Evolutionary conservation across 2,888 invertebrate genomes (phyloP), one percentile per base, ranked within the genome.

Genomic region (Pammene fasciana): DNA sequence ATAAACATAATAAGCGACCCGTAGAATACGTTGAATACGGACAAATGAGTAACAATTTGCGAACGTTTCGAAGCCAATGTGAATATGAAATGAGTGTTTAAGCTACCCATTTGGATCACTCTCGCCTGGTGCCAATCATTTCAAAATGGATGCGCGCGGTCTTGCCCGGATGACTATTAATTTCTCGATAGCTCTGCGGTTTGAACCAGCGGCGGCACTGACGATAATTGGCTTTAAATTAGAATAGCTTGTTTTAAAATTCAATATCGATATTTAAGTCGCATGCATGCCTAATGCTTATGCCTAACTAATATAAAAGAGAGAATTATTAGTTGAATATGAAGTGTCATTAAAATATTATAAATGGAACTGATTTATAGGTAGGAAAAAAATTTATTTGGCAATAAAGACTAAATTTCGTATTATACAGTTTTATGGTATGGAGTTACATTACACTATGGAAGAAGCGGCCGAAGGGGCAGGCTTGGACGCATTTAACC

Each of bases 81-180:
- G 89, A 91, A 91, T 90, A 89, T 88, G 83, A 87, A 89, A 90
- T 90, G 89, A 90, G 86, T 86, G 79, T 88, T 89, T 88, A 88
- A 89, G 86, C 88, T 81, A 82, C 82, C 84, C 85, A 87, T 89
- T 89, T 85, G 87, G 87, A 90, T 90, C 86, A 88, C 87, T 86
- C 86, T 84, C 85, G 79, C 79, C 80, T 78, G 80, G 82, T 82
- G 86, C 85, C 88, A 86, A 89, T 89, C 86, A 88, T 86, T 87
- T 85, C 83, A 80, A 87, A 87, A 89, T 88, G 86, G 84, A 87
- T 84, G 85, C 83, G 79, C 80, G 88, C 77, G 89, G 89, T 86
- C 82, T 80, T 78, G 79, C 76, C 74, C 81, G 79, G 80, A 84
- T 82, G 81, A 80, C 80, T 77, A 76, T 75, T 85, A 79, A 79